These are phyloP conservation scores for Atlantisia rogersi DNA, from an alignment of 2,113 vertebrate species.

Conservation along the genomic window DNA sequence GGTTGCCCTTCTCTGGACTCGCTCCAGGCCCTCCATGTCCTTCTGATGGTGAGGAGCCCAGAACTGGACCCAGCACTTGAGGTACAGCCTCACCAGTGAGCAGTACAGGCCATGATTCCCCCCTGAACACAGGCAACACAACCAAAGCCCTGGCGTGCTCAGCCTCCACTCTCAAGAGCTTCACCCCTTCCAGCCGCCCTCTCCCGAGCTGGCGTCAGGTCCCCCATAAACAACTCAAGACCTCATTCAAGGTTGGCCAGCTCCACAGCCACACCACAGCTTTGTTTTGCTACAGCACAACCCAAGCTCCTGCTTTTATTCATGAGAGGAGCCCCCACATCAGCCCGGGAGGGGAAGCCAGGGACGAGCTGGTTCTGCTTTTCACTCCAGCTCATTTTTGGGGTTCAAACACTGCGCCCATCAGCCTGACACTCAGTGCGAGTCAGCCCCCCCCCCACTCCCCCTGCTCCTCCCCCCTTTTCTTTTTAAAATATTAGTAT, in stretches of 20 bases:
- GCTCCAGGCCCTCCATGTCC: no score
- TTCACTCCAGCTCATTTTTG: neutral
- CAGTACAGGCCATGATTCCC: no score
- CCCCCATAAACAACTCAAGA: neutral
- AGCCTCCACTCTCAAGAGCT: neutral
- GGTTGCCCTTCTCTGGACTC: no score
- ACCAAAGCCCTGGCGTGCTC: neutral
- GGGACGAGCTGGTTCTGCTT: neutral
- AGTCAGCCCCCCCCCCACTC: neutral
- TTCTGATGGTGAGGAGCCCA: no score
- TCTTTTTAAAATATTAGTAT: neutral
- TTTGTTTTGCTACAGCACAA: neutral
- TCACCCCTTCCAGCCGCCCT: neutral
- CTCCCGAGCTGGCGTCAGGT: rapidly evolving
- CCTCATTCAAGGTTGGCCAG: neutral
- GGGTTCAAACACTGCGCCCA: neutral
- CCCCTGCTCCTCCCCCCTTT: neutral
- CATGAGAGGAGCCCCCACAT: neutral
- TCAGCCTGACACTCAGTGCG: neutral
- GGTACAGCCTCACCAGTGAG: no score
- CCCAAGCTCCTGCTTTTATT: neutral
- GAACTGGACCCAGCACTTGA: no score
- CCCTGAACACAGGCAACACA: rapidly evolving
- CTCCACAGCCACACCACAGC: neutral
- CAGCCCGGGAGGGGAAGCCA: neutral